Evolutionary conservation across 2,888 invertebrate genomes (phyloP).

Genomic region (Nezara viridula): DNA sequence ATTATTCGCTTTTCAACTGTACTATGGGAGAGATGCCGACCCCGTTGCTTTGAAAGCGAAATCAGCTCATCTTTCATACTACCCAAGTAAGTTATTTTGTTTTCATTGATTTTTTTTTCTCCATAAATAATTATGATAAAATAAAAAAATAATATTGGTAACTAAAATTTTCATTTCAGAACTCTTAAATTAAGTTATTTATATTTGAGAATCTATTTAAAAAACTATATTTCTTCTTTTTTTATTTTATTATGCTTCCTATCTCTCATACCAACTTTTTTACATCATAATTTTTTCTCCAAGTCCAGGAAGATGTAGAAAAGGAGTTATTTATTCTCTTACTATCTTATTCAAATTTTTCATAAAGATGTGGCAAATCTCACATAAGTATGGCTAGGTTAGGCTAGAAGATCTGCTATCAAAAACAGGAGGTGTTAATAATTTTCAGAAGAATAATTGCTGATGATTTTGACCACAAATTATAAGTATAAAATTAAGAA

Average conservation of each 20-base stretch:
- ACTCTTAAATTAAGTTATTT: neutral
- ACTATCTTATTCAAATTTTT: too few relatives aligned
- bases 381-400: too few relatives aligned
- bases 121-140: neutral
- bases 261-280: neutral
- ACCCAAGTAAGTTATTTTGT: slow-evolving; percentile 53
- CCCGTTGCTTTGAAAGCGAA: slow-evolving; percentile 51
- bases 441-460: neutral
- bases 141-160: neutral
- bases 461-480: too few relatives aligned
- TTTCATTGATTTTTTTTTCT: neutral
- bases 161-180: neutral
- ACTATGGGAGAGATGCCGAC: slow-evolving; percentile 56
- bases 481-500: too few relatives aligned
- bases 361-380: too few relatives aligned
- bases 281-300: neutral
- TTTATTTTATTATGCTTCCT: neutral
- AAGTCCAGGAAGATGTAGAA: neutral
- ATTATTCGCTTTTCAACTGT: neutral
- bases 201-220: too few relatives aligned
- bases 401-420: too few relatives aligned
- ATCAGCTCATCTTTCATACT: slow-evolving; percentile 34
- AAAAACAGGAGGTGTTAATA: too few relatives aligned
- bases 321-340: neutral
- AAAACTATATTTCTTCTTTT: too few relatives aligned